phyloP scores from a whole-genome alignment of 2,797 vertebrate genomes.

The Anableps anableps region DNA sequence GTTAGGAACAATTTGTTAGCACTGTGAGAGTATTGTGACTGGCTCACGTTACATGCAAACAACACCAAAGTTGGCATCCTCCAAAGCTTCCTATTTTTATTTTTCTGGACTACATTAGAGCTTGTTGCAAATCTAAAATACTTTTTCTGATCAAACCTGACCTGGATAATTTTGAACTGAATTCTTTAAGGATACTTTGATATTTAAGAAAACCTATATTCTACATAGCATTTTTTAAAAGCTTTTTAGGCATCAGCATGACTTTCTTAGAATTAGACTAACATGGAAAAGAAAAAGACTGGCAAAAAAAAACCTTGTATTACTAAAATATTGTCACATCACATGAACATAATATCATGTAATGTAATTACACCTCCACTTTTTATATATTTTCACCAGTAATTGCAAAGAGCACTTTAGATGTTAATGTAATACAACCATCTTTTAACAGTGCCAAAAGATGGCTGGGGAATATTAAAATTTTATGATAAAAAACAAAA shows the following conservation, averaged over 20 bases:
- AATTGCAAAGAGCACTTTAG: too few species aligned
- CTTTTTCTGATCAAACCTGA: neutral
- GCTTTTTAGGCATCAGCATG: too few species aligned
- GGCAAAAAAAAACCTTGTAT: too few species aligned
- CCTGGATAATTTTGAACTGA: neutral
- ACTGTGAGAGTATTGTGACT: neutral
- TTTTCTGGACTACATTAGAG: neutral
- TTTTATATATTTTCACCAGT: too few species aligned
- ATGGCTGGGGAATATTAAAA: neutral
- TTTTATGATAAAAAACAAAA: neutral
- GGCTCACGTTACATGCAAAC: neutral
- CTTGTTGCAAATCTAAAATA: neutral
- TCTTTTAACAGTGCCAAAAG: too few species aligned
- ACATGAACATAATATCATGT: too few species aligned
- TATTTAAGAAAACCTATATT: neutral
- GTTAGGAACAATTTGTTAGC: neutral
- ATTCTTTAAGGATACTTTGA: neutral
- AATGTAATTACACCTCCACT: too few species aligned
- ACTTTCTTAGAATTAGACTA: too few species aligned
- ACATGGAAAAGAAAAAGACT: too few species aligned
- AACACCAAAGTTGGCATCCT: neutral
- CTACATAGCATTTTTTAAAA: too few species aligned
- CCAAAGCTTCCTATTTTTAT: neutral
- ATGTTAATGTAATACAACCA: too few species aligned
- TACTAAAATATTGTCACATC: too few species aligned